Evolutionary conservation across 2,797 vertebrate species (phyloP), one percentile per base, ranked within the genome.

Genomic region (Chromis chromis): DNA sequence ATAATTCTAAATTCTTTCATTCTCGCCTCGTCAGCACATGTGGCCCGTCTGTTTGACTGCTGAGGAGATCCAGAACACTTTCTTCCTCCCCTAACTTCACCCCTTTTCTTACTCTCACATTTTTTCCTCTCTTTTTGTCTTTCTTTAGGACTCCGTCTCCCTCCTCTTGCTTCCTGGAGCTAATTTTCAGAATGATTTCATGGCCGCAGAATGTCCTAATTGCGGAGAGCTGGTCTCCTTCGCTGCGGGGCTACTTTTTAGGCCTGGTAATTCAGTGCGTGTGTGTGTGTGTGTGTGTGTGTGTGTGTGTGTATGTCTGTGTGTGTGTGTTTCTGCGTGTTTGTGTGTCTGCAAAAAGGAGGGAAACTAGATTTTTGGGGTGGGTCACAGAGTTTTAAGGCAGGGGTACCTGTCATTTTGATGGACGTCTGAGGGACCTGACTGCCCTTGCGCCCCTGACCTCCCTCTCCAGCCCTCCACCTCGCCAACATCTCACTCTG

Each of bases 181-280:
- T 92, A 90, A 93, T 93, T 94, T 93, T 92, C 89, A 81, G 88
- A 90, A 91, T 94, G 94, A 94, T 93, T 93, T 94, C 93, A 94
- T 93, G 88, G 87, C 92, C 89, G 46, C 88, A 94, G 93, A 94
- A 94, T 94, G 91, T 91, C 81, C 91, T 94, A 94, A 94, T 94
- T 94, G 92, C 78, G 52, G 87, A 79, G 90, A 89, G 84, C 92
- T 93, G 91, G 87, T 87, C 91, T 91, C 87, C 81, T 84, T 92
- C 88, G 88, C 92, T 92, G 92, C 88, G 72, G 91, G 91, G 90
- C 83, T 87, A 90, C 90, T 91, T 90, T 92, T 86, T 78, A 89
- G 85, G 76, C 84, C 79, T 86, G 84, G 72, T 82, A 81, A 88
- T 88, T 90, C 76, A 70, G 70, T 74, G 68, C 81, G 40, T 76